Base-by-base conservation (phyloP, 2,113 vertebrate genomes). In the Meleagris gallopavo region DNA sequence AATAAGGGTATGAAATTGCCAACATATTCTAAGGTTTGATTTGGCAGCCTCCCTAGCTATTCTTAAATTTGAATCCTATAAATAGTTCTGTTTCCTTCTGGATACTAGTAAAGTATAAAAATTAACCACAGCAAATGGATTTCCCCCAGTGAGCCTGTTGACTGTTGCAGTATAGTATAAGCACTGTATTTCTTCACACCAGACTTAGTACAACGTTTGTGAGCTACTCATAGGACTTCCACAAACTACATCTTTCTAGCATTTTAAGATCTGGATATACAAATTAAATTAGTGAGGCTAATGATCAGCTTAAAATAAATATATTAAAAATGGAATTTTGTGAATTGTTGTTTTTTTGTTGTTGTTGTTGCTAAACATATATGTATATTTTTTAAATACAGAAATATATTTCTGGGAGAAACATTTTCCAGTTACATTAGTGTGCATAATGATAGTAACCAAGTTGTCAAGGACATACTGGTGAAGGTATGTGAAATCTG, bases 391-490 rank as follows among this genome's bases (percentile, higher is more conserved):
- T 72, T 58, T 60, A 25, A 94, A 95, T 96, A 91, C 97, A 99
- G 99, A 83, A 99, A 99, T 92, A 99, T 99, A 96, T 99, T 99
- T 97, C 98, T 99, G 22, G 99, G 99, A 19, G 99, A 99, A 96
- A 99, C 99, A 0, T 99, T 99, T 98, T 99, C 99, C 95, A 99
- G 99, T 97, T 99, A 99, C 80, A 99, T 99, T 92, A 99, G 99
- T 6, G 99, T 99, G 76, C 99, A 99, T 95, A 99, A 99, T 86
- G 99, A 99, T 97, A 99, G 99, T 96, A 98, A 22, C 94, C 99
- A 99, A 96, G 96, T 99, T 55, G 99, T 99, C 60, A 99, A 99
- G 96, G 99, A 99, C 83, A 99, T 99, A 95, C 97, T 99, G 43
- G 99, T 99, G 74, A 99, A 99, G 98, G 99, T 99, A 98, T 77